A percentile compares a stretch with the other conserved stretches of the same genome.
These are phyloP conservation scores for Brienomyrus longianalis DNA, from an alignment of 2,113 vertebrate species.

Conservation along the genomic window DNA sequence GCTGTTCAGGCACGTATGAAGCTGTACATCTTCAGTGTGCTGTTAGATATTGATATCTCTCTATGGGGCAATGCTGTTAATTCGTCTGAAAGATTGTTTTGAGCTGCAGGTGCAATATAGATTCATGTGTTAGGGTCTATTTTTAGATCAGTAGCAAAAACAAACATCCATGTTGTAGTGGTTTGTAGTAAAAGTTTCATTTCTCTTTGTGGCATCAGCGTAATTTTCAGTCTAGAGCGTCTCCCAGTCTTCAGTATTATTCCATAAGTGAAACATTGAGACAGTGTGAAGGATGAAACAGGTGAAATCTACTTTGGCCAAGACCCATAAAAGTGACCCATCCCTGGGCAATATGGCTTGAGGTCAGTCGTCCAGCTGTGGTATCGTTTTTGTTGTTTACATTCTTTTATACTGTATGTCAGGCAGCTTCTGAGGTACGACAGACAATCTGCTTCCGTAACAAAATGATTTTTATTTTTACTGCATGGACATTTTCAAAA, in stretches of 20 bases:
- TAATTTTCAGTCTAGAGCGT: not conserved
- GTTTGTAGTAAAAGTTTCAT: not conserved
- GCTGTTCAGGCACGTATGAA: not conserved
- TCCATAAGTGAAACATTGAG: not conserved
- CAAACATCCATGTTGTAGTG: not conserved
- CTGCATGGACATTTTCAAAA: not conserved
- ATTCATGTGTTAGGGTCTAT: not conserved
- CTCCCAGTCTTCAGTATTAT: slow-evolving; percentile 17
- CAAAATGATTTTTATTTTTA: not conserved
- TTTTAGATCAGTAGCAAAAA: not conserved
- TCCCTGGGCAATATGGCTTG: not conserved
- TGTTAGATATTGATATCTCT: not conserved
- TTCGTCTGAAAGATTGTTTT: not conserved
- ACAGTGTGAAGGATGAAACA: slow-evolving; percentile 9
- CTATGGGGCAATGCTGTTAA: not conserved
- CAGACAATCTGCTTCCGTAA: slow-evolving; percentile 5
- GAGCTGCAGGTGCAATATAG: not conserved
- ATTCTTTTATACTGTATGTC: not conserved
- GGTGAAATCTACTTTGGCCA: not conserved
- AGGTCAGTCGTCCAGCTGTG: not conserved
- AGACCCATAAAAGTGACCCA: not conserved
- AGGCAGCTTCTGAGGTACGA: slow-evolving; percentile 2
- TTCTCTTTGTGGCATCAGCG: not conserved
- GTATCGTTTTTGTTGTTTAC: not conserved
- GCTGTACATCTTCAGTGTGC: not conserved